phyloP scores from a whole-genome alignment of 2,888 invertebrate species.

The Cosmia pyralina region DNA sequence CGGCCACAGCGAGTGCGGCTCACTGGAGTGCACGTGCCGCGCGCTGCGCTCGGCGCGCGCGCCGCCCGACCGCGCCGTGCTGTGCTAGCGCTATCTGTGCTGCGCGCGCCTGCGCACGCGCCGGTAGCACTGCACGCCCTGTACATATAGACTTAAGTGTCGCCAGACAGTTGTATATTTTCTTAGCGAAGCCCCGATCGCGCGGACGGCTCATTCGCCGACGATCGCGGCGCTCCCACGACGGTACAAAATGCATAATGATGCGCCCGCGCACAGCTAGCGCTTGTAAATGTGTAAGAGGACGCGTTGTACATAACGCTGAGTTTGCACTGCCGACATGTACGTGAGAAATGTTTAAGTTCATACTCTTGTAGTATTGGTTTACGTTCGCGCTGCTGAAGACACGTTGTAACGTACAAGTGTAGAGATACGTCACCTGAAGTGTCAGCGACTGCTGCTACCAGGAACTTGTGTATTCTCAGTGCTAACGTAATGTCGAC shows the following conservation, averaged over 20 bases:
- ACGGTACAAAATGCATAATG: slow-evolving; percentile 88
- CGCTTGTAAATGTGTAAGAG: slow-evolving; percentile 61
- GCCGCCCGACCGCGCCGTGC: slow-evolving; percentile 60
- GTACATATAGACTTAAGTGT: slow-evolving; percentile 71
- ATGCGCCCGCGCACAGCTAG: slow-evolving; percentile 64
- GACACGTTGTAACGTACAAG: slow-evolving; percentile 48
- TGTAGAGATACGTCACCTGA: slow-evolving; percentile 49
- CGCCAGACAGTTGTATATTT: slow-evolving; percentile 72
- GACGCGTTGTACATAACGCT: slow-evolving; percentile 53
- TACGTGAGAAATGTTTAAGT: slow-evolving; percentile 32
- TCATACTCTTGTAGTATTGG: slow-evolving; percentile 43
- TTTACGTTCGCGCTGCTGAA: slow-evolving; percentile 46
- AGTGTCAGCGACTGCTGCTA: slow-evolving; percentile 37
- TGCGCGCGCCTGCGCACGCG: slow-evolving; percentile 42
- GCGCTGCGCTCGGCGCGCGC: slow-evolving; percentile 57
- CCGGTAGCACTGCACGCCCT: slow-evolving; percentile 49
- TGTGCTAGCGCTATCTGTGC: slow-evolving; percentile 76
- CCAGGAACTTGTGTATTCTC: slow-evolving; percentile 49
- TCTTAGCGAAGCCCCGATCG: slow-evolving; percentile 80
- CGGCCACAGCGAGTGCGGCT: slow-evolving; percentile 58
- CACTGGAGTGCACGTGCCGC: slow-evolving; percentile 64
- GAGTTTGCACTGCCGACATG: slow-evolving; percentile 51
- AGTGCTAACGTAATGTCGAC: slow-evolving; percentile 31
- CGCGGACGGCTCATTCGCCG: slow-evolving; percentile 71
- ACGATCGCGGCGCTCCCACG: slow-evolving; percentile 74